Conservation (phyloP, 2,113 vertebrate genomes). For the Zosterops japonicus region DNA sequence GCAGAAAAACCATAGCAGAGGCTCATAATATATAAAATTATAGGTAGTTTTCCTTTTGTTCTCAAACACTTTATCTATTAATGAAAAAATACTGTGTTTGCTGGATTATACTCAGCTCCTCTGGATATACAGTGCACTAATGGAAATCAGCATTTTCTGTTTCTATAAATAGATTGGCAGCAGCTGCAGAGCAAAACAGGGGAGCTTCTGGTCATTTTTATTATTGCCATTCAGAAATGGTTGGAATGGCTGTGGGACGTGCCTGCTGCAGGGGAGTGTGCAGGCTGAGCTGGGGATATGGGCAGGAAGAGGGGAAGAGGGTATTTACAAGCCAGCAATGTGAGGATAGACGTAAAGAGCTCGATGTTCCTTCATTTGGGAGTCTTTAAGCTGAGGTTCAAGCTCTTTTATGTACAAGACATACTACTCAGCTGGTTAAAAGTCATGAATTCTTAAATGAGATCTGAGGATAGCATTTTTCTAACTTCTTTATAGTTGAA, state of each 20-base stretch:
- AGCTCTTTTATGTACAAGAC: not conserved
- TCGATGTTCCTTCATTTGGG: not conserved
- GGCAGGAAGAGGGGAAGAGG: not conserved
- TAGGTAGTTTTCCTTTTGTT: not conserved
- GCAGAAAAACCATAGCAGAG: not conserved
- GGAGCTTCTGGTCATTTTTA: slow-evolving; percentile 8
- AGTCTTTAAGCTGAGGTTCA: not conserved
- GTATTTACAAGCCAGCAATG: not conserved
- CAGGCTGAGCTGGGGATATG: not conserved
- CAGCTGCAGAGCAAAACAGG: slow-evolving; percentile 13
- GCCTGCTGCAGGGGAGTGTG: not conserved
- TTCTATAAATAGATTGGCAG: slow-evolving; percentile 13
- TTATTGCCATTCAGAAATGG: not conserved
- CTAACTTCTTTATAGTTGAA: not conserved
- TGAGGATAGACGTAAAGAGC: not conserved
- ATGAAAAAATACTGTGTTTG: not conserved
- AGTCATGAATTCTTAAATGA: not conserved
- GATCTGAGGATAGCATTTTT: not conserved
- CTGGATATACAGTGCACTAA: not conserved
- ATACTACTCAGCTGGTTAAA: not conserved
- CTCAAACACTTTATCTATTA: not conserved
- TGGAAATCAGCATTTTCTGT: slow-evolving; percentile 34
- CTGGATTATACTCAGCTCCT: not conserved
- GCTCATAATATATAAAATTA: not conserved
- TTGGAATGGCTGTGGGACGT: not conserved